Evolutionary conservation across 64 coral and sea anemone species (phyloP).

Genomic region (Acropora tenuis): DNA sequence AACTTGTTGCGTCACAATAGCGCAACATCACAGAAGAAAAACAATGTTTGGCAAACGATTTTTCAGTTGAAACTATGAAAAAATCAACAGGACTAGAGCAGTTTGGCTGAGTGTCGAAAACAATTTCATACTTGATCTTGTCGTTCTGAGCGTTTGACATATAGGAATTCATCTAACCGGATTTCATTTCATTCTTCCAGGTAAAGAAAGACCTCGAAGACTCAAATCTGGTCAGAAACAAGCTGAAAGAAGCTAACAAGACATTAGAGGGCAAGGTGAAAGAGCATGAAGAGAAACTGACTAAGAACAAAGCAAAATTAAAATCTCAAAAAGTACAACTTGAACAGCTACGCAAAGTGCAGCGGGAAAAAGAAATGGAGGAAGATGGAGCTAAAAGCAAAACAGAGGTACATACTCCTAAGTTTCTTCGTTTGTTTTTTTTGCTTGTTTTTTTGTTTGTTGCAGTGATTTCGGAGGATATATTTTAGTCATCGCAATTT

Average conservation of each 20-base stretch:
- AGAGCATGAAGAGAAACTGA: slow-evolving; percentile 59
- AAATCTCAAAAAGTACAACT: slow-evolving; percentile 79
- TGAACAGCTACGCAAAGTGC: slow-evolving; percentile 61
- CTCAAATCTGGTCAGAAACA: slow-evolving; percentile 40
- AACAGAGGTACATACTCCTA: slow-evolving; percentile 54
- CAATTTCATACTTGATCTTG: too few relatives aligned
- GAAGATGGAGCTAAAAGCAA: slow-evolving; percentile 61
- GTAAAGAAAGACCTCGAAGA: slow-evolving; percentile 89
- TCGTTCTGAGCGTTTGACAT: too few relatives aligned
- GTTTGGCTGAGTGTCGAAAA: too few relatives aligned
- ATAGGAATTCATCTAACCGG: too few relatives aligned
- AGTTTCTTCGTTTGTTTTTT: not conserved
- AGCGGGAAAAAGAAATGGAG: slow-evolving; percentile 66
- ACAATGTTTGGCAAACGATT: not conserved
- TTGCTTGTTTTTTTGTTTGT: not conserved
- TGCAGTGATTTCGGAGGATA: not conserved
- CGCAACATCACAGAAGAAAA: not conserved
- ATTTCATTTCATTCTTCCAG: slow-evolving; percentile 8
- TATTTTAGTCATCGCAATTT: too few relatives aligned
- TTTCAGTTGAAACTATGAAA: too few relatives aligned
- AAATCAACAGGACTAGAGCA: too few relatives aligned
- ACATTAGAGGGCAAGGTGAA: slow-evolving; percentile 68
- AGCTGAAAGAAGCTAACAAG: slow-evolving; percentile 74
- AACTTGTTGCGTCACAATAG: not conserved
- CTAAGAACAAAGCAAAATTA: slow-evolving; percentile 67